Evolutionary conservation across 2,113 vertebrate genomes (phyloP).

Genomic region (Poicephalus gulielmi): DNA sequence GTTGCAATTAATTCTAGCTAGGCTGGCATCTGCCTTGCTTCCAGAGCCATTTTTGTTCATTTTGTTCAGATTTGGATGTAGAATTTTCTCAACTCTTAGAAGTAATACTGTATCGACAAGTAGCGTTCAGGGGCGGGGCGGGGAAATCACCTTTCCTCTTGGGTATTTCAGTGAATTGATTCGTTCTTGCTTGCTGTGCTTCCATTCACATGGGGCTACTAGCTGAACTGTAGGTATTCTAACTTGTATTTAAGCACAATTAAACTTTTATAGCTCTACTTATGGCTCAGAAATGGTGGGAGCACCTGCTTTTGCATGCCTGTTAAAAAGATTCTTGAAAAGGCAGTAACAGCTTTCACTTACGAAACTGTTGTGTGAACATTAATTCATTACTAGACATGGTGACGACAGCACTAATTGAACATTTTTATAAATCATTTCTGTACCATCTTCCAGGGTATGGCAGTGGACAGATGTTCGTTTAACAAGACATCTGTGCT

Average conservation of each 20-base stretch:
- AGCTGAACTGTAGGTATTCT: not conserved
- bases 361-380: not conserved
- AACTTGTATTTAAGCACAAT: not conserved
- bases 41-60: not conserved
- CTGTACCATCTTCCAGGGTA: not conserved
- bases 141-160: accelerated
- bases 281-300: not conserved
- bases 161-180: not conserved
- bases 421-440: constrained; percentile 29
- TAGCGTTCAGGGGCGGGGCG: not conserved
- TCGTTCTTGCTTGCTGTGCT: not conserved
- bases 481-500: constrained; percentile 62
- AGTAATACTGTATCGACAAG: not conserved
- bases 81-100: not conserved
- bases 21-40: not conserved
- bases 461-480: constrained; percentile 54
- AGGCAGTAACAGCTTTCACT: not conserved
- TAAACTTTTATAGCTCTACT: not conserved
- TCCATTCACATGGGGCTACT: not conserved
- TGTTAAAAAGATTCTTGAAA: constrained; percentile 3
- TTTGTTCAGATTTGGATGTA: not conserved
- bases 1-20: not conserved
- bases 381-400: not conserved
- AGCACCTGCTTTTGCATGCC: not conserved
- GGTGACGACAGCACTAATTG: constrained; percentile 23